These are phyloP conservation scores for Athrips mouffetella DNA, from an alignment of 2,888 invertebrate species.

Conservation along the genomic window DNA sequence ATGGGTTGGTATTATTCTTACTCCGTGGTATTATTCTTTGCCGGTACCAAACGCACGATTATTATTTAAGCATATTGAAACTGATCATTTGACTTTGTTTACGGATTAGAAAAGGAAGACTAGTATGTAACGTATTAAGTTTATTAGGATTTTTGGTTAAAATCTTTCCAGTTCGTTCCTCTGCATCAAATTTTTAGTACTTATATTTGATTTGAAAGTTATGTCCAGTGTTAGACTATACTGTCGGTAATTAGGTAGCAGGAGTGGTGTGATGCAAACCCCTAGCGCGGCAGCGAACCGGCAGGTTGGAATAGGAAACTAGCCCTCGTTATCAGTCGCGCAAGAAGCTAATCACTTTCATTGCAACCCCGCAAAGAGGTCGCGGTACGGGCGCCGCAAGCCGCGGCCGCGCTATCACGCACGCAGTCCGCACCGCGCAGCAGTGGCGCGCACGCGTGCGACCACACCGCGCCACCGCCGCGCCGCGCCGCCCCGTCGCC, in stretches of 20 bases:
- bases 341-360: conserved; percentile 71
- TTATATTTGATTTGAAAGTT: no score
- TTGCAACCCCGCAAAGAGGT: conserved; percentile 70
- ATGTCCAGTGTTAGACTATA: neutral
- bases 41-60: no score
- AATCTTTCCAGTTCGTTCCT: no score
- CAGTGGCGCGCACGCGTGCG: neutral
- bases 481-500: conserved; percentile 32
- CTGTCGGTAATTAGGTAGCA: neutral
- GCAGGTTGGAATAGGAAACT: conserved; percentile 31
- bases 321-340: conserved; percentile 71
- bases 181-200: no score
- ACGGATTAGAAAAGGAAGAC: no score
- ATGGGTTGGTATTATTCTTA: no score
- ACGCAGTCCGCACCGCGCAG: neutral
- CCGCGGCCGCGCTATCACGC: conserved; percentile 37
- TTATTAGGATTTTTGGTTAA: no score
- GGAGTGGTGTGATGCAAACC: neutral
- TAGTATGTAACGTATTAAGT: no score
- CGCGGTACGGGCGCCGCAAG: conserved; percentile 39
- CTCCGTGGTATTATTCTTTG: no score
- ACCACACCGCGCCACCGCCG: conserved; percentile 51
- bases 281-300: neutral
- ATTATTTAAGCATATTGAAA: no score
- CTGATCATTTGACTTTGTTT: no score